A percentile compares a stretch with the other conserved stretches of the same genome.
These are phyloP conservation scores for Rhagonycha lutea DNA, from an alignment of 2,888 invertebrate species.

Conservation along the genomic window DNA sequence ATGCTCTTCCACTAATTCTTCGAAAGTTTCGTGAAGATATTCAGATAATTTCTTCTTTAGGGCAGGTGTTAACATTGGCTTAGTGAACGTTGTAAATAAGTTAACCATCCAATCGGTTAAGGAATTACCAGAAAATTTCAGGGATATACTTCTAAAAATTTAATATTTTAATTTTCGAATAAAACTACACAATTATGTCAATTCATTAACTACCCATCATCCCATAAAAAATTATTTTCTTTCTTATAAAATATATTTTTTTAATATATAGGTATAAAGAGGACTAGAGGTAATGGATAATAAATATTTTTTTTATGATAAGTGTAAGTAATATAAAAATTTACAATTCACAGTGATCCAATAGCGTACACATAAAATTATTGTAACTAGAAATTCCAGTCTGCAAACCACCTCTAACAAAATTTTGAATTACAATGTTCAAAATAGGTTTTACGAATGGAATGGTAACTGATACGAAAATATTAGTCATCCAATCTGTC, in stretches of 20 bases:
- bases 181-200: too few species aligned
- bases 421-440: background rate
- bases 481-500: constrained; percentile 59
- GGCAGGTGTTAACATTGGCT: background rate
- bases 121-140: background rate
- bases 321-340: background rate
- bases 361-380: background rate
- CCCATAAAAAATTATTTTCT: too few species aligned
- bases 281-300: too few species aligned
- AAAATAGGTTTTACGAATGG: constrained; percentile 4
- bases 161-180: background rate
- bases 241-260: too few species aligned
- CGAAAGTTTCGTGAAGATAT: background rate
- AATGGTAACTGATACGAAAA: constrained; percentile 43
- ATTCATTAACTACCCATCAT: too few species aligned
- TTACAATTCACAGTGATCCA: background rate
- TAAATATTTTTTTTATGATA: background rate
- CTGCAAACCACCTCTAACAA: background rate
- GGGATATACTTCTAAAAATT: background rate
- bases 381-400: background rate
- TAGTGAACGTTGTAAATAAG: background rate
- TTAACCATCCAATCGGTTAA: background rate
- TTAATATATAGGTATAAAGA: too few species aligned
- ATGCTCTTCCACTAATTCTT: background rate
- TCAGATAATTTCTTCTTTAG: background rate